These are phyloP conservation scores for Meliscaeva auricollis DNA, from an alignment of 2,888 invertebrate species.

Conservation along the genomic window DNA sequence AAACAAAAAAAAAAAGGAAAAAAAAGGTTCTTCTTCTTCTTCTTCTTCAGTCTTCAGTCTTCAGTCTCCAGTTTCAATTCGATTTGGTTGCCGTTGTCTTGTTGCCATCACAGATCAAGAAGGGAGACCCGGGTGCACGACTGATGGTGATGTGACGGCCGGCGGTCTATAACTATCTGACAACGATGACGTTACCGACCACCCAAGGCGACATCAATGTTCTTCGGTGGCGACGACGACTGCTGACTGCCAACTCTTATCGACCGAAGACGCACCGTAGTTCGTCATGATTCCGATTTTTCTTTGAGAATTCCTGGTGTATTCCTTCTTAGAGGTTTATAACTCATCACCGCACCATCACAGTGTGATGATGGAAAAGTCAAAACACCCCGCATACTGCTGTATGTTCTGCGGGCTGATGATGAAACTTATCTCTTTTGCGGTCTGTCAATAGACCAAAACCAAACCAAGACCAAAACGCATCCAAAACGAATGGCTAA, in stretches of 20 bases:
- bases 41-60: constrained; percentile 53
- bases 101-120: constrained; percentile 38
- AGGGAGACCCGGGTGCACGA: constrained; percentile 42
- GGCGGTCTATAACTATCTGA: constrained; percentile 56
- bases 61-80: constrained; percentile 47
- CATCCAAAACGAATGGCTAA: constrained; percentile 45
- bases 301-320: constrained; percentile 38
- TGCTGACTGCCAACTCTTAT: not conserved
- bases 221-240: constrained; percentile 7
- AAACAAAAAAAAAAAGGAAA: not conserved
- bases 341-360: not conserved
- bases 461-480: constrained; percentile 54
- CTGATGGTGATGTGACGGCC: constrained; percentile 35
- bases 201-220: constrained; percentile 57
- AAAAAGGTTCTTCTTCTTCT: not conserved
- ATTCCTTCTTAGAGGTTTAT: too few species aligned
- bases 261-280: constrained; percentile 23
- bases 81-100: constrained; percentile 63
- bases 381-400: too few species aligned
- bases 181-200: constrained; percentile 65
- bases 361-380: constrained; percentile 25
- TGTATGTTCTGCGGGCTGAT: constrained; percentile 1
- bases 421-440: constrained; percentile 52
- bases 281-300: constrained; percentile 68
- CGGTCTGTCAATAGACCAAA: constrained; percentile 70